Evolutionary conservation across 1,140 invertebrate genomes (phyloP), one percentile per base, ranked within the genome.

Genomic region (Carcinoscorpius rotundicauda): DNA sequence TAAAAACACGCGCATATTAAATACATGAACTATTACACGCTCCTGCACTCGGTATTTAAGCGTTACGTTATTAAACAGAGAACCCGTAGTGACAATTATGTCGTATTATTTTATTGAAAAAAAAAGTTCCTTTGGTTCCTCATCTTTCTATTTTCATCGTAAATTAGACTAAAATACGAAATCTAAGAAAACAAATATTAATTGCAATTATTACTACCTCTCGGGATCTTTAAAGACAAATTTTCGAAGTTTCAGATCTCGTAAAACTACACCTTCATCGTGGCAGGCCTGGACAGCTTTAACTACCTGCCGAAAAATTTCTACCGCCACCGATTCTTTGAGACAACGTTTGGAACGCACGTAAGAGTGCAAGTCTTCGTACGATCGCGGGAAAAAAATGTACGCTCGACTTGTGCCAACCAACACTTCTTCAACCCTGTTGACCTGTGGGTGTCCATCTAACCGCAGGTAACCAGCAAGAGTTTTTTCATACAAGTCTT

Each of bases 171-270:
- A 29, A 29, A 29, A 29, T 29, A 29, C 29, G 29, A 29, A 29
- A 29, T 29, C 29, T 2, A 29, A 29, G 29, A 29, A 29, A 2
- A 29, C 29, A 29, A 29, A 29, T 29, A 29, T 29, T 29, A 29
- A 29, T 29, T 29, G 29, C 29, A 29, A 29, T 29, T 29, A 29
- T n/a, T 81, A 86, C 86, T 79, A 97, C 95, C 89, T 89, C 77
- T 93, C 86, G 71, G 85, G 81, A 79, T 97, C 89, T 61, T 87
- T 86, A 79, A 98, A 98, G 72, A 97, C 93, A 79, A 98, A 97
- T 76, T 97, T 97, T 76, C 94, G 84, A 61, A 98, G 84, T 77
- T 97, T 97, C 71, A 98, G 85, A 79, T 98, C 95, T 74, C 94
- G 82, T 66, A 98, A 83, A 62, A 97, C 89, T 66, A 98, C 87